Base-by-base conservation (phyloP, 1,140 invertebrate species). In the Melitaea cinxia region DNA sequence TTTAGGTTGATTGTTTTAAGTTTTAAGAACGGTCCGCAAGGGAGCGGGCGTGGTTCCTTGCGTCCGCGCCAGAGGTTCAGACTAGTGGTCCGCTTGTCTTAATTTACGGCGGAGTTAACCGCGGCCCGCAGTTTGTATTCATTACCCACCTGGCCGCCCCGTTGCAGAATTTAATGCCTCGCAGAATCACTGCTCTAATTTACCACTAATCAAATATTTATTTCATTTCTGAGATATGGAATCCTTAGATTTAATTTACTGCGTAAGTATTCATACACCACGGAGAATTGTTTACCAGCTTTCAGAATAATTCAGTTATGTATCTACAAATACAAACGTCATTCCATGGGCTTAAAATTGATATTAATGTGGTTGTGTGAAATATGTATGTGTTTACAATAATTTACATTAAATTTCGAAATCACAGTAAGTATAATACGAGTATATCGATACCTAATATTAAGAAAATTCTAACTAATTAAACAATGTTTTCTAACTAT, bases 21-120 rank as follows among this genome's bases (percentile, higher is more conserved):
- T 67, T 71, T 45, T 21, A 52, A 68, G 68, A 79, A 73, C 73
- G 71, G 61, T 77, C 66, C 73, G 61, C 70, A 49, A 68, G 80
- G 77, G 75, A 70, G 59, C 61, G 58, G 57, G 53, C 52, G 59
- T 60, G 60, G 71, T 52, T 53, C 68, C 64, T 70, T 74, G 59
- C 63, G 66, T 70, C 75, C 67, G 63, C 65, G 70, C 68, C 62
- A 76, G 75, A 75, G 77, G 81, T 80, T 72, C 77, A 69, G 75
- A 76, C 67, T 76, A 76, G 70, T 61, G 75, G 71, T 73, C 75
- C 68, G 75, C 72, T 73, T 62, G 70, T 73, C 75, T 80, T 87
- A 85, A 89, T 89, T 84, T 89, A 87, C 74, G 75, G 75, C 77
- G 73, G 76, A 75, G 80, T 79, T 85, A 83, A 80, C 81, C 81